phyloP scores from a whole-genome alignment of 2,888 invertebrate genomes.

The Mesoligia furuncula region DNA sequence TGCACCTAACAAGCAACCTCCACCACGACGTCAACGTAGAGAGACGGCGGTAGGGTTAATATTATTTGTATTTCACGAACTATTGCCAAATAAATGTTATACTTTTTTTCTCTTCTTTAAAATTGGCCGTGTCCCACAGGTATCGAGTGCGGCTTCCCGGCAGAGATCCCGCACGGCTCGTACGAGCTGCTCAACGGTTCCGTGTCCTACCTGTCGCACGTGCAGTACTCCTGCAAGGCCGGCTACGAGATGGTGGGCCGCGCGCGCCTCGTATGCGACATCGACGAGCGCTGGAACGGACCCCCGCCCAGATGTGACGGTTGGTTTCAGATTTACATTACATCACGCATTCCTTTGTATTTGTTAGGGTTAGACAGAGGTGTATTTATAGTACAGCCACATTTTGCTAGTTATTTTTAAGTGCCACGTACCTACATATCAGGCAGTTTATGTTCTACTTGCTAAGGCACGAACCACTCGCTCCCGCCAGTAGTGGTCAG shows the following conservation, averaged over 20 bases:
- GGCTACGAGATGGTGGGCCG: slow-evolving; percentile 97
- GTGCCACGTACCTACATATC: not conserved
- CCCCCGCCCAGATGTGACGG: slow-evolving; percentile 96
- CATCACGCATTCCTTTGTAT: not conserved
- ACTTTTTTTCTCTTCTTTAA: not conserved
- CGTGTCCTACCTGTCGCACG: slow-evolving; percentile 96
- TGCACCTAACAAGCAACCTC: not conserved
- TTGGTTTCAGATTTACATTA: not conserved
- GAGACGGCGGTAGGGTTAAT: not conserved
- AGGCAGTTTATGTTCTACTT: not conserved
- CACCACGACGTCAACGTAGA: not conserved
- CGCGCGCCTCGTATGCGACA: slow-evolving; percentile 96
- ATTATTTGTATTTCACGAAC: not conserved
- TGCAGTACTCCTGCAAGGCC: slow-evolving; percentile 95
- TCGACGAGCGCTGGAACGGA: slow-evolving; percentile 98
- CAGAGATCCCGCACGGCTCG: slow-evolving; percentile 95
- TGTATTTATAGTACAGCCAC: not conserved
- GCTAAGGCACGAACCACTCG: not conserved
- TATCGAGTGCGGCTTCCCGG: slow-evolving; percentile 97
- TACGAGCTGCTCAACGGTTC: slow-evolving; percentile 96
- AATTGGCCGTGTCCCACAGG: slow-evolving; percentile 87
- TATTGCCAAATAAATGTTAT: not conserved
- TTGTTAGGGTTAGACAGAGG: not conserved
- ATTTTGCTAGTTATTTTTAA: not conserved
- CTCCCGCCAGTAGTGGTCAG: not conserved